phyloP scores from a whole-genome alignment of 53 echinoderm and acorn worm genomes.

The Stichopus horrens region DNA sequence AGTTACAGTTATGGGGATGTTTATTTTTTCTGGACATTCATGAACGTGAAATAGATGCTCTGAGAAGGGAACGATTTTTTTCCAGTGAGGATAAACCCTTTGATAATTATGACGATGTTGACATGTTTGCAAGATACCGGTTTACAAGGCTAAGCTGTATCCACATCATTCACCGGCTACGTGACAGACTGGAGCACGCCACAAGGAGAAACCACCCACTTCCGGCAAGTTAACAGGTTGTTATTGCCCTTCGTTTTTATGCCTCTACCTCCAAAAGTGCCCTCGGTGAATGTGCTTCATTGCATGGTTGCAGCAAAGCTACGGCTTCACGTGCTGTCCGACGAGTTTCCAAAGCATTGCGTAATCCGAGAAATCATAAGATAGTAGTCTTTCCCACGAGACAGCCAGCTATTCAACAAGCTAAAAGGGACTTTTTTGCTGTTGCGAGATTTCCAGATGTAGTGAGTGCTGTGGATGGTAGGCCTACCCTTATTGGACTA shows the following conservation, averaged over 20 bases:
- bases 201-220: background rate
- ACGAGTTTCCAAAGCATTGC: slow-evolving; percentile 15
- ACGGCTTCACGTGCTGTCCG: background rate
- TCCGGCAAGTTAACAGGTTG: background rate
- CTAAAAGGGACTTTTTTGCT: background rate
- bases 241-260: slow-evolving; percentile 29
- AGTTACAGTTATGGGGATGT: no score
- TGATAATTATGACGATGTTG: background rate
- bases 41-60: background rate
- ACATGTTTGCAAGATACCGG: slow-evolving; percentile 21
- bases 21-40: no score
- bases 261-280: slow-evolving; percentile 26
- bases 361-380: background rate
- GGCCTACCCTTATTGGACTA: slow-evolving; percentile 32
- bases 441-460: slow-evolving; percentile 1
- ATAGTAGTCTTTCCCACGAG: slow-evolving; percentile 5
- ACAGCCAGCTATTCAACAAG: background rate
- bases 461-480: background rate
- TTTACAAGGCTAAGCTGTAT: slow-evolving; percentile 39
- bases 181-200: background rate
- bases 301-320: slow-evolving; percentile 31
- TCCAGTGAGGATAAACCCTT: slow-evolving; percentile 25
- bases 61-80: slow-evolving; percentile 15
- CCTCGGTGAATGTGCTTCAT: slow-evolving; percentile 3
- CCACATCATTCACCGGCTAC: background rate